Evolutionary conservation across 2,113 vertebrate genomes (phyloP), one percentile per base, ranked within the genome.

Genomic region (Uria aalge): DNA sequence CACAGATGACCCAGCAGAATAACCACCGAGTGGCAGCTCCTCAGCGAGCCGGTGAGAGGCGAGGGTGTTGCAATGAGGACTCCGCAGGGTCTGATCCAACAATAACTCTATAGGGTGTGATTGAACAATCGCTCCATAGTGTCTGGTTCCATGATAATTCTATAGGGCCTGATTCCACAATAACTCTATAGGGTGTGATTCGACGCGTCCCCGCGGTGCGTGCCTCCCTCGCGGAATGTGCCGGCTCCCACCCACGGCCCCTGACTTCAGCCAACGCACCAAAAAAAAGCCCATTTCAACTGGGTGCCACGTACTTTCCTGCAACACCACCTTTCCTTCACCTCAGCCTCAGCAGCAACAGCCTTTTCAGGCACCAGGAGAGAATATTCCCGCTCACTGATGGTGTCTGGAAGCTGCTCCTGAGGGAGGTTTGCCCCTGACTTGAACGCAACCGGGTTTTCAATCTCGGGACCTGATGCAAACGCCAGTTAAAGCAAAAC

Each of bases 1-100:
- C 78, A 84, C 82, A 95, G 95, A 94, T 94, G 96, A 96, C 88
- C 95, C 94, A 96, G 92, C 94, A 94, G 86, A 90, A 96, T 66
- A 86, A 95, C 41, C 53, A 69, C 57, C 2, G 7, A 90, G 93
- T 68, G 96, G 81, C 94, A 92, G 78, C 85, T 83, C 67, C 47
- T 45, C 50, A 9, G 40, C 24, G 78, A 88, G 93, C 67, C 94
- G 73, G 82, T 15, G 81, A 82, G 60, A 90, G 38, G 73, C 8
- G 26, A 81, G 59, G 8, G 50, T 69, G 85, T 69, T 67, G 75
- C 88, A 85, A 55, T 1, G 12, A 24, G 59, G 79, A 77, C 56
- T 74, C 53, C n/a, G 1, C 40, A 24, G 63, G 59, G 67, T 79
- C 83, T 50, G 76, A 56, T 68, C 64, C 60, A 15, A 24, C 29